Base-by-base conservation (phyloP, 1,140 invertebrate genomes). In the Acromyrmex charruanus region DNA sequence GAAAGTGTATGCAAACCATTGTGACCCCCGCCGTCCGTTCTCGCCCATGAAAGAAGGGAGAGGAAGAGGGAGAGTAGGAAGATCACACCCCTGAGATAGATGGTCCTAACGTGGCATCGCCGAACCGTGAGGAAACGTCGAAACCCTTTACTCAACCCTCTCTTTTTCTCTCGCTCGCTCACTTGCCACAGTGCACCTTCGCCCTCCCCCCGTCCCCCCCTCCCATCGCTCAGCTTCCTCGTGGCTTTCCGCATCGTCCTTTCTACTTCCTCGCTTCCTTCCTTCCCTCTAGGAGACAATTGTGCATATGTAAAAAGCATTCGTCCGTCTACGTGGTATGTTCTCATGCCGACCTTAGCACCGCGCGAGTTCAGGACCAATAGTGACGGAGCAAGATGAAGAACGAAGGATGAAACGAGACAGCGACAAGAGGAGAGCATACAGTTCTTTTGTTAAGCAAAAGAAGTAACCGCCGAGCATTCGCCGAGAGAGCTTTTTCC, bases 1-100 rank as follows among this genome's bases (percentile, higher is more conserved):
- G 94, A 95, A 95, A 95, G 90, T 94, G 86, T 95, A 95, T 95
- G 94, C 94, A 95, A 95, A 95, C 94, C 92, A 95, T 95, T 95
- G 94, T 95, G 93, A 94, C 93, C 94, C 93, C 93, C 93, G 91
- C 89, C 89, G 90, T 92, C 86, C 86, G 89, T 84, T 90, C 74
- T 77, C 53, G 75, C 49, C 58, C 35, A 21, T 59, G 21, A 2
- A 75, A 18, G 55, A 51, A 74, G 71, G 39, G 51, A 59, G 35
- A 21, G 61, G 55, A 58, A 71, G 49, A 25, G 16, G 35, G n/a
- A 14, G 71, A 74, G 77, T 51, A 87, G 86, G 74, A 89, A 93
- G 93, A 93, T 93, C 92, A 93, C 92, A 92, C 92, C 93, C 93
- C 89, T 89, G 85, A 93, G 93, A 93, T 93, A 93, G 90, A 93